Base-by-base conservation (phyloP, 2,797 vertebrate species). In the Antennarius maculatus region DNA sequence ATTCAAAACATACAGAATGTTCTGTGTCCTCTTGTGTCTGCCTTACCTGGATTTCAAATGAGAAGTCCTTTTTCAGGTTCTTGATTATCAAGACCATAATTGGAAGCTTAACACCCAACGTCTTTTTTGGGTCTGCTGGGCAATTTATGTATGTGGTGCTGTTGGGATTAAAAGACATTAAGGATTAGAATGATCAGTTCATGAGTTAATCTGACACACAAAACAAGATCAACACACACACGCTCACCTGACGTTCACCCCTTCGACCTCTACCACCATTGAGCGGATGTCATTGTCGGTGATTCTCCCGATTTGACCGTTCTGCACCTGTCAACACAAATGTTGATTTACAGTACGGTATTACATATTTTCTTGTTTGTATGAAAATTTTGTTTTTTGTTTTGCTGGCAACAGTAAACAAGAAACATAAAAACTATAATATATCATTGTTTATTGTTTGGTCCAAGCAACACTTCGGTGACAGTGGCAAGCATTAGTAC, bases 21-120 rank as follows among this genome's bases (percentile, higher is more conserved):
- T 11, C 9, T 15, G 18, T n/a, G 6, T 34, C 41, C 5, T 18
- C 13, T 14, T 10, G 10, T 4, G 23, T 23, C 1, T 82, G 6
- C 37, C 42, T 4, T 89, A 98, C 97, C 95, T 99, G 97, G 59
- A 99, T 96, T 93, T 99, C 97, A 60, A 99, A 99, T 10, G 97
- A 97, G 88, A 99, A 99, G 82, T 98, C 98, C 72, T 98, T 98
- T 91, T 98, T 98, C 61, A 98, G 92, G 79, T 99, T 98, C 84
- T 99, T 98, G 80, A 99, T 96, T 73, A 99, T 98, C 97, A 99
- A 99, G 58, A 99, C 96, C 29, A 99, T 92, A 83, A 98, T 98
- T 6, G 96, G 97, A 51, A 98, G 94, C 77, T 96, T 98, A 89
- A 99, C 99, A 23, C 97, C 97, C 70, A 99, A 66, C 0, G 97